Evolutionary conservation across 1,140 invertebrate species (phyloP), one percentile per base, ranked within the genome.

Genomic region (Drosophila eugracilis): DNA sequence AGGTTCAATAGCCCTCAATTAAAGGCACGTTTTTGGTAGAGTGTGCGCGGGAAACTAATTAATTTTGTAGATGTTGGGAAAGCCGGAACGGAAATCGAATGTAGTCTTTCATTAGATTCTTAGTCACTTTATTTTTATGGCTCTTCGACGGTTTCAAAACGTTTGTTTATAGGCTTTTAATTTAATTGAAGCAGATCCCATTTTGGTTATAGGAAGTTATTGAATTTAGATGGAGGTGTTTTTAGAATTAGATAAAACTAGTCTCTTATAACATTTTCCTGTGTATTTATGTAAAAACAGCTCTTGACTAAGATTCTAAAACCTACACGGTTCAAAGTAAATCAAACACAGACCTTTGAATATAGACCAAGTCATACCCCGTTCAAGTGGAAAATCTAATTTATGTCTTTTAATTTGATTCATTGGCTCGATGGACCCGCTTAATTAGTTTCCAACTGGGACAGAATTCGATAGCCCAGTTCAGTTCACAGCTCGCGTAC

Each of bases 1-100:
- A 84, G 79, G 79, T 84, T 84, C 75, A 80, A 80, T 76, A 81
- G 77, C 77, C 77, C 78, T 47, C 44, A 71, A 81, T 79, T 73
- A 57, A 63, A 41, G 49, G 54, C 59, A 45, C 44, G 63, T 63
- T 75, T 75, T 63, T 19, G 48, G 57, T 22, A 7, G 14, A 65
- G 34, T 65, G 34, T 15, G 34, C 26, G 28, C 5, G 37, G 39
- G 60, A 17, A 62, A 28, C 41, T 65, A 65, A 65, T 65, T 62
- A 65, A 62, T 67, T 53, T 53, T 24, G 62, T 44, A 52, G 21
- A 67, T 15, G 39, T 67, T 67, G 63, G 45, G 60, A 66, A 50
- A 66, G 60, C 21, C 58, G 26, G 44, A 65, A n/a, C 15, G 44
- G 17, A 34, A 60, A 60, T 22, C 30, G 30, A 47, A 37, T 62